Evolutionary conservation across 1,140 invertebrate species (phyloP).

Genomic region (Drosophila parabipectinata): DNA sequence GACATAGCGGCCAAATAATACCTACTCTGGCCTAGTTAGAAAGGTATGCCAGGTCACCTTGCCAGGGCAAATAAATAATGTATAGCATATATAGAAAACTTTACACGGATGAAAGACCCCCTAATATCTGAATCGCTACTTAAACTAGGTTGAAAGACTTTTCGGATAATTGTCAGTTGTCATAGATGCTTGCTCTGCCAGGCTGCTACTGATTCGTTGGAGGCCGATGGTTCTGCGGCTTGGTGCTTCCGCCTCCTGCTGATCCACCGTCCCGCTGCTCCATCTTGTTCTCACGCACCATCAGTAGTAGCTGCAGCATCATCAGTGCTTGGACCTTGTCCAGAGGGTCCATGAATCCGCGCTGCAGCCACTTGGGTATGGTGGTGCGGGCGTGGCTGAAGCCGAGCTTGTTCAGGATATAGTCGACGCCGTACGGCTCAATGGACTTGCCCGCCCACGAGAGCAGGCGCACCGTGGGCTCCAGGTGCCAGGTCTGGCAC

Average conservation of each 20-base stretch:
- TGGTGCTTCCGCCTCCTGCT: conserved; percentile 18
- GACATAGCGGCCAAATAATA: conserved; percentile 18
- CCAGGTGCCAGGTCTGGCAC: conserved; percentile 98
- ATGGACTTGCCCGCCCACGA: conserved; percentile 98
- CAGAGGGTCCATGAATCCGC: conserved; percentile 97
- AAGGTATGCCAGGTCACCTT: conserved; percentile 27
- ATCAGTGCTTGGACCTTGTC: conserved; percentile 93
- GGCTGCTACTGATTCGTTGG: conserved; percentile 53
- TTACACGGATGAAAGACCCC: conserved; percentile 45
- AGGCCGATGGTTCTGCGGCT: conserved; percentile 65
- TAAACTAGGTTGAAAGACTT: conserved; percentile 54
- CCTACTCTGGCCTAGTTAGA: neutral
- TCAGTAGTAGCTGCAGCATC: conserved; percentile 88
- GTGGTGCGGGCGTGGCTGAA: conserved; percentile 98
- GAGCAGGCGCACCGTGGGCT: conserved; percentile 96
- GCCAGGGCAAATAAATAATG: conserved; percentile 25
- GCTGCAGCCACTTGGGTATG: conserved; percentile 99
- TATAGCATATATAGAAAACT: conserved; percentile 22
- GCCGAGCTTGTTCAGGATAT: conserved; percentile 97
- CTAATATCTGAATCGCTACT: conserved; percentile 19
- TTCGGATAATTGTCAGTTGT: conserved; percentile 55
- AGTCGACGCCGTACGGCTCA: conserved; percentile 98
- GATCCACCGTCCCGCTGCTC: conserved; percentile 39
- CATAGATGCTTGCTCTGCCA: conserved; percentile 35
- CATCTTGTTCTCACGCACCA: conserved; percentile 84